Percentiles rank a stretch among this genome's conserved stretches.
These are phyloP conservation scores for Oplegnathus fasciatus DNA, from an alignment of 2,113 vertebrate species.

Conservation along the genomic window DNA sequence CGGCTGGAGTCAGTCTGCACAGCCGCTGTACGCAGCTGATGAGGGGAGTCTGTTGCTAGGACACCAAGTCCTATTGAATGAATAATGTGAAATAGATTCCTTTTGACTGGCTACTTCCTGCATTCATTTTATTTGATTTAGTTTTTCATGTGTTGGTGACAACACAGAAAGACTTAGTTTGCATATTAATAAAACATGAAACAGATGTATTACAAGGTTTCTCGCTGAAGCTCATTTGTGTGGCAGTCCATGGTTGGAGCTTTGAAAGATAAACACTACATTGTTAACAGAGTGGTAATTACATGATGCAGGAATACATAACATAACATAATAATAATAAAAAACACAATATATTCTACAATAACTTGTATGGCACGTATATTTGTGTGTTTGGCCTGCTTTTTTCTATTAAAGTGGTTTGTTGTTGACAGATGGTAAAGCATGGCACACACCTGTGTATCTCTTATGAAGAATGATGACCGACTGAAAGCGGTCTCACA, in stretches of 20 bases:
- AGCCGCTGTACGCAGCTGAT: slow-evolving; percentile 41
- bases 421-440: background rate
- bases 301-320: background rate
- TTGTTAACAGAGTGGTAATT: slow-evolving; percentile 4
- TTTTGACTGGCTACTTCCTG: slow-evolving; percentile 45
- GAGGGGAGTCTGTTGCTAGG: slow-evolving; percentile 73
- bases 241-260: background rate
- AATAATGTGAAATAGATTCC: slow-evolving; percentile 56
- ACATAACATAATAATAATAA: too few relatives aligned
- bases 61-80: slow-evolving; percentile 62
- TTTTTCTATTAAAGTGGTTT: background rate
- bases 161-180: slow-evolving; percentile 22
- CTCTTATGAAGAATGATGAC: background rate
- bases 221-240: slow-evolving; percentile 23
- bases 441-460: background rate
- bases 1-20: slow-evolving; percentile 42
- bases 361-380: background rate
- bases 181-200: slow-evolving; percentile 49
- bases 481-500: background rate
- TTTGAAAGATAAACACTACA: background rate
- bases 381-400: background rate
- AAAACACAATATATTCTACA: background rate
- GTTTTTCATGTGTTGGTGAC: slow-evolving; percentile 18
- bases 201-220: slow-evolving; percentile 50
- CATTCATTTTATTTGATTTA: slow-evolving; percentile 48